Evolutionary conservation across 2,797 vertebrate species (phyloP).

Genomic region (Cossypha caffra): DNA sequence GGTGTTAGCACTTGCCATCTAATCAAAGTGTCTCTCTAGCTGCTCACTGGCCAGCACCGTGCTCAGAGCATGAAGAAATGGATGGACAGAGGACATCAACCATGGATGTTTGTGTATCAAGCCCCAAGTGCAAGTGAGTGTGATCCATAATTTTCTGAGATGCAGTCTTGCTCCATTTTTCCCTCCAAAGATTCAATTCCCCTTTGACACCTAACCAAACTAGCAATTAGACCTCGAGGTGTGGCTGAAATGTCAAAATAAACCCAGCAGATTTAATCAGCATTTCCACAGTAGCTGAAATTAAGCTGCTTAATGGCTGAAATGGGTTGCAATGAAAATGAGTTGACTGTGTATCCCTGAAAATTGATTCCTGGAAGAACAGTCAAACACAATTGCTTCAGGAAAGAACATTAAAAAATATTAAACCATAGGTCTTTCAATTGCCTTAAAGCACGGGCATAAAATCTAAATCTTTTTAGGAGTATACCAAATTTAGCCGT

Average conservation of each 20-base stretch:
- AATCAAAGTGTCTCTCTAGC: neutral
- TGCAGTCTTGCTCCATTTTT: neutral
- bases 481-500: neutral
- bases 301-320: slow-evolving; percentile 10
- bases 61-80: neutral
- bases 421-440: neutral
- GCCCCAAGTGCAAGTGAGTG: fast-evolving
- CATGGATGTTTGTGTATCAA: neutral
- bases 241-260: neutral
- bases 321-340: slow-evolving; percentile 27
- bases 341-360: neutral
- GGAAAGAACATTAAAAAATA: slow-evolving; percentile 35
- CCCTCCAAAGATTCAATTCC: neutral
- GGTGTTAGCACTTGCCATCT: fast-evolving
- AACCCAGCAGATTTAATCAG: slow-evolving; percentile 19
- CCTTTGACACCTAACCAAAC: neutral
- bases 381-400: slow-evolving; percentile 14
- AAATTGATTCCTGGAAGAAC: slow-evolving; percentile 42
- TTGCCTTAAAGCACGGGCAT: neutral
- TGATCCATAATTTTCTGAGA: fast-evolving
- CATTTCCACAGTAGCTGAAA: slow-evolving; percentile 41
- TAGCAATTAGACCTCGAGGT: slow-evolving; percentile 42
- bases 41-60: neutral
- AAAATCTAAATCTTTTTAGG: slow-evolving; percentile 8
- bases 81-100: too few relatives aligned